Evolutionary conservation across 2,113 vertebrate species (phyloP).

Genomic region (Fukomys damarensis): DNA sequence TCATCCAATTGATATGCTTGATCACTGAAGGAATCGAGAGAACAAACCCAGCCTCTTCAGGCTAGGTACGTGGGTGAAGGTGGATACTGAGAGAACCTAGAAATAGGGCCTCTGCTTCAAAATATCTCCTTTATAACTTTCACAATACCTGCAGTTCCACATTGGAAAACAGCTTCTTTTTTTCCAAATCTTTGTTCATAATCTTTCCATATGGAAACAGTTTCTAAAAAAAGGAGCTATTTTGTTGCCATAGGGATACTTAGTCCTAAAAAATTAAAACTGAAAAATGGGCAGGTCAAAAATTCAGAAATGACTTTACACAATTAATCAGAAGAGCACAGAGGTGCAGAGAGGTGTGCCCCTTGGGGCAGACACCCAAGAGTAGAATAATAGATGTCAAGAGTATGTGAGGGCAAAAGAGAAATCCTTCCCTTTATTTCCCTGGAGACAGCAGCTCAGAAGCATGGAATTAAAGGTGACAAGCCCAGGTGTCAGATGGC

Average conservation of each 20-base stretch:
- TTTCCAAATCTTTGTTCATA: conserved; percentile 6
- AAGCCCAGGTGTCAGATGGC: conserved; percentile 61
- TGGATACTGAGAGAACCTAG: not conserved
- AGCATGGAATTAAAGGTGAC: conserved; percentile 72
- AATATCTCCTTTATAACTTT: not conserved
- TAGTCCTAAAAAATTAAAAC: conserved; percentile 38
- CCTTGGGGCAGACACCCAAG: not conserved
- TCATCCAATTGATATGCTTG: not conserved
- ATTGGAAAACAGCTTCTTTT: conserved; percentile 13
- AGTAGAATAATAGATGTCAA: conserved; percentile 42
- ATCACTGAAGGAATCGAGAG: not conserved
- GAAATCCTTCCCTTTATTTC: conserved; percentile 76
- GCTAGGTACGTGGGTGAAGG: not conserved
- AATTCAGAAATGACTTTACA: conserved; percentile 27
- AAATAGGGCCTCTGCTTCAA: not conserved
- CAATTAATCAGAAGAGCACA: not conserved
- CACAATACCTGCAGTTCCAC: not conserved
- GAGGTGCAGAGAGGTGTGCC: not conserved
- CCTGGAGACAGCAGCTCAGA: conserved; percentile 67
- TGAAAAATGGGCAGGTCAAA: conserved; percentile 23
- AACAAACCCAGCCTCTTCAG: not conserved
- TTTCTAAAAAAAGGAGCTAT: conserved; percentile 22
- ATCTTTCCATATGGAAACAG: conserved; percentile 34
- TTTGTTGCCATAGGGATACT: not conserved
- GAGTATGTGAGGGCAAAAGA: conserved; percentile 38